Evolutionary conservation across 2,113 vertebrate species (phyloP).

Genomic region (Lipophrys pholis): DNA sequence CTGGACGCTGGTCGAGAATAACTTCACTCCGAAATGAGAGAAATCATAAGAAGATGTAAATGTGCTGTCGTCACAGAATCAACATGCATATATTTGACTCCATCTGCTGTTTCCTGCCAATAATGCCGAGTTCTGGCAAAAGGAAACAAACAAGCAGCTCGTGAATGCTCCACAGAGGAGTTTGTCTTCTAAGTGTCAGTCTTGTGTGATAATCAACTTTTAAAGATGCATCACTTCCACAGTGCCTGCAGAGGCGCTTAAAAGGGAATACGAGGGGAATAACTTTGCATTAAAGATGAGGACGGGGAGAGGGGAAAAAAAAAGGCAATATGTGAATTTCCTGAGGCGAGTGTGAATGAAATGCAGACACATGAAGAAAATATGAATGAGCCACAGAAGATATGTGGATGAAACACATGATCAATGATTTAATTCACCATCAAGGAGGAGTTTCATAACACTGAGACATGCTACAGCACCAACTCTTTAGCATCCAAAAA

Average conservation of each 20-base stretch:
- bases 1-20: not conserved
- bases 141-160: not conserved
- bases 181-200: conserved; percentile 6
- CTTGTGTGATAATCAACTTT: conserved; percentile 28
- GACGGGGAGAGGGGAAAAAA: not conserved
- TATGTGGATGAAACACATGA: not conserved
- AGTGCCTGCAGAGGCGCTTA: conserved; percentile 33
- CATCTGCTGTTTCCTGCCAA: not conserved
- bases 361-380: conserved; percentile 35
- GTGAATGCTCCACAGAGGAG: not conserved
- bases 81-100: not conserved
- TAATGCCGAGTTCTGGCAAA: not conserved
- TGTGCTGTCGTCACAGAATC: conserved; percentile 1
- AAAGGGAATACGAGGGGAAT: conserved; percentile 42
- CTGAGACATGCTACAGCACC: too few species aligned
- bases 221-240: conserved; percentile 37
- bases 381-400: not conserved
- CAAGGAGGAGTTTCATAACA: too few species aligned
- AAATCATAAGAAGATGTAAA: not conserved
- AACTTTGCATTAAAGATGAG: conserved; percentile 52
- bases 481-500: too few species aligned
- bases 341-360: conserved; percentile 38
- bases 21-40: not conserved
- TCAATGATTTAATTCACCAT: too few species aligned
- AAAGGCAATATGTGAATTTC: conserved; percentile 40